A percentile compares a stretch with the other conserved stretches of the same genome.
These are phyloP conservation scores for Mohoua ochrocephala DNA, from an alignment of 2,113 vertebrate genomes.

Conservation along the genomic window DNA sequence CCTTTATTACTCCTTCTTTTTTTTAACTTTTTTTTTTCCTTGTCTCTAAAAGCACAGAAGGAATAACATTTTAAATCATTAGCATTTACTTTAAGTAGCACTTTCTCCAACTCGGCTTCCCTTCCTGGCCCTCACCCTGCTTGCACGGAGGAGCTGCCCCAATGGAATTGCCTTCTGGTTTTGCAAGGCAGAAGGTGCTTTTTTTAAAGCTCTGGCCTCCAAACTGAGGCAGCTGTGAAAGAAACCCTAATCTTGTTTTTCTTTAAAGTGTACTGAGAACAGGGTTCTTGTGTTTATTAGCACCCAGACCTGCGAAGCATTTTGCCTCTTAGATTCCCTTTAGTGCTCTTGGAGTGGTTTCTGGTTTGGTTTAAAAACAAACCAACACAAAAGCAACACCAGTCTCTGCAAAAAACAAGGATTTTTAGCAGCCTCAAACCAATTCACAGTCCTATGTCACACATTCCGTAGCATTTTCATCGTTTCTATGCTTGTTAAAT, in stretches of 20 bases:
- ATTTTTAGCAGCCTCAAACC: background rate
- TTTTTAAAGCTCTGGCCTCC: background rate
- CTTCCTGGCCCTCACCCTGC: conserved; percentile 31
- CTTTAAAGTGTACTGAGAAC: background rate
- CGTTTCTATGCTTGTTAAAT: conserved; percentile 5
- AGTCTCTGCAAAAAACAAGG: background rate
- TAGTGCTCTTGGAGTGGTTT: background rate
- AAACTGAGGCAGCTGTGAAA: background rate
- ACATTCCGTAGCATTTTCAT: background rate
- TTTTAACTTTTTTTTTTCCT: background rate
- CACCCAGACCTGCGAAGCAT: background rate
- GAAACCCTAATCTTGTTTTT: conserved; percentile 16
- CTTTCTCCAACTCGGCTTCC: conserved; percentile 63
- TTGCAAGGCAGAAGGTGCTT: conserved; percentile 31
- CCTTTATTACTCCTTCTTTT: conserved; percentile 65
- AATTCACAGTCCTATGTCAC: background rate
- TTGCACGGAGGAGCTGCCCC: background rate
- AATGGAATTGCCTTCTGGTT: background rate
- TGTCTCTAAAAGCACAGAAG: conserved; percentile 75
- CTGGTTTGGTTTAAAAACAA: background rate
- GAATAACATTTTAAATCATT: conserved; percentile 79
- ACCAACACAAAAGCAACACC: background rate
- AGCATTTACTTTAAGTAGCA: conserved; percentile 73
- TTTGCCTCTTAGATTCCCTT: background rate
- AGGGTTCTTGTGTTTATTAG: background rate